phyloP scores from a whole-genome alignment of 2,113 vertebrate genomes.

The Orycteropus afer region DNA sequence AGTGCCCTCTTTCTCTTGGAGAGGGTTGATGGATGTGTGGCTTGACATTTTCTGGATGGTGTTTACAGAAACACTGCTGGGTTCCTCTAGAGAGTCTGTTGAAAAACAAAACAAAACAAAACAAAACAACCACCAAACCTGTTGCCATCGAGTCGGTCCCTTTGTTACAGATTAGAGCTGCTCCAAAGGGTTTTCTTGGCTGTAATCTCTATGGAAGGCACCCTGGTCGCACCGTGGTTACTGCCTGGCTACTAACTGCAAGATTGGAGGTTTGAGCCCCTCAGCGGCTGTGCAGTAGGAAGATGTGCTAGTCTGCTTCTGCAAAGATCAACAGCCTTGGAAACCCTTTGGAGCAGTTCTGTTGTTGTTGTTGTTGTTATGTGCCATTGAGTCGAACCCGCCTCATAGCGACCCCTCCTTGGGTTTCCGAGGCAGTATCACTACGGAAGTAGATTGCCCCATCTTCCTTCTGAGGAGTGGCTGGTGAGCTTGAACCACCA shows the following conservation, averaged over 20 bases:
- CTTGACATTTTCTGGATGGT: slow-evolving; percentile 36
- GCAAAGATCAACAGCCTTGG: background rate
- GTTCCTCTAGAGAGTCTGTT: background rate
- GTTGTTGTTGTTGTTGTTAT: no score
- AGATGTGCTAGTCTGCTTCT: background rate
- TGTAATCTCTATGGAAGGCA: background rate
- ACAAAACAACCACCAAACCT: background rate
- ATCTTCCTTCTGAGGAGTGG: no score
- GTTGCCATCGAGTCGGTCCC: background rate
- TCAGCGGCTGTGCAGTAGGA: background rate
- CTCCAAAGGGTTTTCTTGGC: background rate
- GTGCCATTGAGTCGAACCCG: no score
- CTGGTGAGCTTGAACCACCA: no score
- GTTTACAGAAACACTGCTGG: background rate
- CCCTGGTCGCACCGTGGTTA: no score
- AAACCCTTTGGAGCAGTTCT: background rate
- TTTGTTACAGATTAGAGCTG: background rate
- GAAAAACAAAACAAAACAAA: no score
- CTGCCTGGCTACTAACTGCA: no score
- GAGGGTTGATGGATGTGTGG: background rate
- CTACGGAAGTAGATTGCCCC: no score
- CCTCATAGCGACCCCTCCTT: no score
- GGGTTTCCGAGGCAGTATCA: no score
- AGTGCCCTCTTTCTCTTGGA: slow-evolving; percentile 17
- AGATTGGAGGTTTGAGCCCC: background rate